Base-by-base conservation (phyloP, 2,797 vertebrate genomes). In the Salarias fasciatus region DNA sequence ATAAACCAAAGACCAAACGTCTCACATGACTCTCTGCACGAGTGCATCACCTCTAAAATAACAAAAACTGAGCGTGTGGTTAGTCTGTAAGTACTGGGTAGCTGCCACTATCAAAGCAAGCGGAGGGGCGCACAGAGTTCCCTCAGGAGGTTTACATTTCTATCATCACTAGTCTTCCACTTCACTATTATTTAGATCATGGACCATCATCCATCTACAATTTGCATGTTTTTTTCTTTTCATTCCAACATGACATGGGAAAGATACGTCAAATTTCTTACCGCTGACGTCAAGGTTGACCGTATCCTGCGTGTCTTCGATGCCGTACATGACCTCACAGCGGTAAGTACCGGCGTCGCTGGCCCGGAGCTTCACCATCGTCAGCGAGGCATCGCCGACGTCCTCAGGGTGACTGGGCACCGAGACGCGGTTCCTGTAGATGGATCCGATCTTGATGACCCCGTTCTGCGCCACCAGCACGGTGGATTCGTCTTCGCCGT, bases 271-370 rank as follows among this genome's bases (percentile, higher is more conserved):
- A 60, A 24, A 51, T 35, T 9, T 66, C 95, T 95, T 90, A 99
- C 98, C 98, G 1, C 91, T 89, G 46, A 99, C 96, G 13, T 95
- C 81, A 41, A 99, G 75, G 5, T 93, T 93, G 35, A 98, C 88
- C 0, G 93, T 93, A 55, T 92, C 93, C 72, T 96, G 95, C 0
- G 93, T 97, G 88, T 98, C 97, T 80, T 98, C 97, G 28, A 98
- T 96, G 8, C 98, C 97, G 0, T 94, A 95, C 92, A 98, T 94
- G 71, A 98, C 95, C 1, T 99, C 98, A 4, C 98, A 99, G 67
- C 95, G 96, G 83, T 98, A 99, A 24, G 92, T 93, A 7, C 98
- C 98, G 0, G 95, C 93, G 0, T 99, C 98, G n/a, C 98, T 99
- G 8, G 96, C 96, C 0, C 92, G 95, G 43, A 99, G 91, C 73